Evolutionary conservation across 2,888 invertebrate genomes (phyloP).

Genomic region (Drosophila picticornis): DNA sequence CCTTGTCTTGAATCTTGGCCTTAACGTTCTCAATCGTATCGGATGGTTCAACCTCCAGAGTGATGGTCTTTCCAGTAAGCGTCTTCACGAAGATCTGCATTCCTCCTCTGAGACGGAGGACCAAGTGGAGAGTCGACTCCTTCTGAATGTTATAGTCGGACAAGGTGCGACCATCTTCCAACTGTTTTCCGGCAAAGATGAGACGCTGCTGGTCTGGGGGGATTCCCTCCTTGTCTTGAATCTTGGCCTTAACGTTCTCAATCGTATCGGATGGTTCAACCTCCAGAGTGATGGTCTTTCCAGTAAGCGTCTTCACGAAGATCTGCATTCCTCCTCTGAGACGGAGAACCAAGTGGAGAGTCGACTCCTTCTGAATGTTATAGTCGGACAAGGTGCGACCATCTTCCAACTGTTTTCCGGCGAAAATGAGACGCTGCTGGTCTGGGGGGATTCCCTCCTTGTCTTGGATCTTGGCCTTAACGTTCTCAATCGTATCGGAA

Average conservation of each 20-base stretch:
- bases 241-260: slow-evolving; percentile 51
- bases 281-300: slow-evolving; percentile 49
- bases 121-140: slow-evolving; percentile 57
- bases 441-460: slow-evolving; percentile 79
- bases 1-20: slow-evolving; percentile 65
- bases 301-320: slow-evolving; percentile 55
- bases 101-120: slow-evolving; percentile 57
- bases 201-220: slow-evolving; percentile 63
- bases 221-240: slow-evolving; percentile 55
- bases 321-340: slow-evolving; percentile 91
- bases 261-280: slow-evolving; percentile 45
- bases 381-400: slow-evolving; percentile 95
- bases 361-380: slow-evolving; percentile 96
- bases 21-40: slow-evolving; percentile 66
- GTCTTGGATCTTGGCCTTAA: slow-evolving; percentile 75
- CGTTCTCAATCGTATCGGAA: slow-evolving; percentile 60
- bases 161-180: slow-evolving; percentile 58
- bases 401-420: slow-evolving; percentile 93
- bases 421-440: slow-evolving; percentile 77
- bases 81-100: slow-evolving; percentile 68
- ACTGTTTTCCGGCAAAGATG: slow-evolving; percentile 59
- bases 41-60: slow-evolving; percentile 48
- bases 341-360: slow-evolving; percentile 93
- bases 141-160: slow-evolving; percentile 62
- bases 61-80: slow-evolving; percentile 58